Percentiles rank a stretch among this genome's conserved stretches.
These are phyloP conservation scores for Amaurobius ferox DNA, from an alignment of 2,888 invertebrate genomes.

Conservation along the genomic window DNA sequence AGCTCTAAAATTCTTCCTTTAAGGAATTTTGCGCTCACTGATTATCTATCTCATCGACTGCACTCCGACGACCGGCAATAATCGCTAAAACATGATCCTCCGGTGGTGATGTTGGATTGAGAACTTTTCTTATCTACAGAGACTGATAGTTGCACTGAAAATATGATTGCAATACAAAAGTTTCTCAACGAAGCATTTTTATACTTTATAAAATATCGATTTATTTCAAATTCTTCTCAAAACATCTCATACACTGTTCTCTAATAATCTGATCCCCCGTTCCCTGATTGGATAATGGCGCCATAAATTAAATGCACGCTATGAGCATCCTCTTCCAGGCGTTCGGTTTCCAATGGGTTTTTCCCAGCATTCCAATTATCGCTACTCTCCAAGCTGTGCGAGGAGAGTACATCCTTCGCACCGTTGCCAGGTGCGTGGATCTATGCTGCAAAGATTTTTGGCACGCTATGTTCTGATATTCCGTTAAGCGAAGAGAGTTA, in stretches of 20 bases:
- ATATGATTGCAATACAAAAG: too few relatives aligned
- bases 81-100: too few relatives aligned
- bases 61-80: too few relatives aligned
- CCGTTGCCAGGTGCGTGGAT: background rate
- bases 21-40: too few relatives aligned
- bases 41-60: too few relatives aligned
- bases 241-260: background rate
- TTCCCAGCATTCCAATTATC: slow-evolving; percentile 27
- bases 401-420: background rate
- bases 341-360: slow-evolving; percentile 19
- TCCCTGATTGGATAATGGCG: slow-evolving; percentile 23
- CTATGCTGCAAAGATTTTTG: background rate
- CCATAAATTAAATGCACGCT: slow-evolving; percentile 41
- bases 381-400: background rate
- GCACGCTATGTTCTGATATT: background rate
- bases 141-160: too few relatives aligned
- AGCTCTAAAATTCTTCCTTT: too few relatives aligned
- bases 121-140: too few relatives aligned
- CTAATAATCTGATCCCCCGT: background rate
- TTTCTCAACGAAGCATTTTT: too few relatives aligned
- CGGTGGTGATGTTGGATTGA: too few relatives aligned
- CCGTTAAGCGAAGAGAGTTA: background rate
- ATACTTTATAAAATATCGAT: background rate
- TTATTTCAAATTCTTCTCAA: background rate
- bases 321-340: background rate